Conservation (phyloP, 23 tunicate genomes). For the Ascidia mentula region DNA sequence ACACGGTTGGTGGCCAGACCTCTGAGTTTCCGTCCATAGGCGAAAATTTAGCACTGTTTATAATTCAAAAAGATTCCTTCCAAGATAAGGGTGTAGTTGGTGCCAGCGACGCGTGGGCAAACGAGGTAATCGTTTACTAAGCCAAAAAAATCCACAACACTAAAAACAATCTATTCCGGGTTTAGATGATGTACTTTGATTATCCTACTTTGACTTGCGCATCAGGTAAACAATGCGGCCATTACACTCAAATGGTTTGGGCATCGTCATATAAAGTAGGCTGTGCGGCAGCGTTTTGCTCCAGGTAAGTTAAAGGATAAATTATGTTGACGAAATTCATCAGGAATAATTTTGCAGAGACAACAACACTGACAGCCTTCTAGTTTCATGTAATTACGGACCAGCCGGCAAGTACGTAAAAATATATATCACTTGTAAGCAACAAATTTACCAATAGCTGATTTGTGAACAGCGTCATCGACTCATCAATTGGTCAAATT, state of each 20-base stretch:
- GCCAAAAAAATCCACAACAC: no score
- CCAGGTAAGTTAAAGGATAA: neutral
- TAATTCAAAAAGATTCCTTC: neutral
- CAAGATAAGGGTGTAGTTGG: neutral
- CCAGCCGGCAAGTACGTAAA: neutral
- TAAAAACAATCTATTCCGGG: no score
- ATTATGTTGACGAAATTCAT: no score
- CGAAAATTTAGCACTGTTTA: neutral
- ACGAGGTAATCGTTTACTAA: no score
- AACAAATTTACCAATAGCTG: neutral
- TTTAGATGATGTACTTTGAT: no score
- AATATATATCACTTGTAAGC: neutral
- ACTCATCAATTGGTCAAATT: neutral
- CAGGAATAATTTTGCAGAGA: no score
- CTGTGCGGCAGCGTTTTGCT: neutral
- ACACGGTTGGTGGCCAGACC: neutral
- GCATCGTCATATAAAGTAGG: neutral
- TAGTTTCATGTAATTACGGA: neutral
- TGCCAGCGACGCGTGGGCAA: neutral
- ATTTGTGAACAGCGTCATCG: neutral
- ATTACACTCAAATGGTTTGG: neutral
- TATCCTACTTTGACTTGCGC: no score
- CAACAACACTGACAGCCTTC: neutral
- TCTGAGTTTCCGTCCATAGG: neutral
- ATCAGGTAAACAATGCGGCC: no score